Conservation (phyloP, 2,888 invertebrate species). For the Chloroclystis v-ata region DNA sequence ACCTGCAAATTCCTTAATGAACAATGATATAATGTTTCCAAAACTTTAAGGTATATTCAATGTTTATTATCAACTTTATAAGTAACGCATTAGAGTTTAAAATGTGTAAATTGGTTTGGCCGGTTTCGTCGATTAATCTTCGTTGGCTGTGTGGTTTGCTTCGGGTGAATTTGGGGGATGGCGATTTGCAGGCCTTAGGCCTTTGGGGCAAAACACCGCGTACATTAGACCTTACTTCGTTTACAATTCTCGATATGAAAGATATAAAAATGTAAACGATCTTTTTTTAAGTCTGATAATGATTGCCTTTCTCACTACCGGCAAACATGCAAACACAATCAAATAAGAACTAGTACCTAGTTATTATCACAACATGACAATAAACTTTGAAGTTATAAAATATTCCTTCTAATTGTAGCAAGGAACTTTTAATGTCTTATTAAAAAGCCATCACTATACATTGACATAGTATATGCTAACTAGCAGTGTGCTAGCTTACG, state of each 20-base stretch:
- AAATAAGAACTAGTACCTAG: too few relatives aligned
- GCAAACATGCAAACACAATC: too few relatives aligned
- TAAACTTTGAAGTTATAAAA: too few relatives aligned
- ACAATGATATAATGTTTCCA: constrained; percentile 45
- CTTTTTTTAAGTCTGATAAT: too few relatives aligned
- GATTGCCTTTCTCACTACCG: too few relatives aligned
- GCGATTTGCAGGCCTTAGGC: constrained; percentile 62
- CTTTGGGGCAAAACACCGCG: constrained; percentile 63
- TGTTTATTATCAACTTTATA: constrained; percentile 34
- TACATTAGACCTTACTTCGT: constrained; percentile 68
- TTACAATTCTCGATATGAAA: too few relatives aligned
- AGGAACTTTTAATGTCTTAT: not conserved
- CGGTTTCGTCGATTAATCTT: constrained; percentile 65
- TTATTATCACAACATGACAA: too few relatives aligned
- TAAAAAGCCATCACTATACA: constrained; percentile 15
- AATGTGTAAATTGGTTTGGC: constrained; percentile 55
- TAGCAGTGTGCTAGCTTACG: constrained; percentile 19
- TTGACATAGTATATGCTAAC: constrained; percentile 9
- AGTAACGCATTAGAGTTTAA: constrained; percentile 32
- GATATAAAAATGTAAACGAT: too few relatives aligned
- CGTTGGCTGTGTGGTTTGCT: constrained; percentile 68
- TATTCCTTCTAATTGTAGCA: not conserved
- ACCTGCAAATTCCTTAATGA: constrained; percentile 42
- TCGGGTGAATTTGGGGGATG: constrained; percentile 68
- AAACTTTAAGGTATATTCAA: constrained; percentile 43